Conservation (phyloP, 2,113 vertebrate genomes). For the Lasiurus cinereus region DNA sequence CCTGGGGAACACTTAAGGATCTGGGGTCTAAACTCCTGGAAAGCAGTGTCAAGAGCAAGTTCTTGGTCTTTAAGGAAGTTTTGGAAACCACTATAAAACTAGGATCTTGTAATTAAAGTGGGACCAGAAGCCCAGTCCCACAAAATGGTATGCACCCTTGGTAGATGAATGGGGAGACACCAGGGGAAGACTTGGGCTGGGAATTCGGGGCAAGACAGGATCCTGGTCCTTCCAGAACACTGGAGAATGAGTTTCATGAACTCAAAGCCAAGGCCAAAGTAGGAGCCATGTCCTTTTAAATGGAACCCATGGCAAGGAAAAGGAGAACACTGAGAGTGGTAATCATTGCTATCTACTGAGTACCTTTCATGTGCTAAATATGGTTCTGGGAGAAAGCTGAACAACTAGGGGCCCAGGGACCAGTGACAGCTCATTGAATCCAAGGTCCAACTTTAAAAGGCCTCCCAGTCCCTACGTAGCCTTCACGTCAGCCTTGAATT, state of each 20-base stretch:
- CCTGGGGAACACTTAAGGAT: neutral
- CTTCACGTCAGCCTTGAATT: neutral
- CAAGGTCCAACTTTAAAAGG: neutral
- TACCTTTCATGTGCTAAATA: neutral
- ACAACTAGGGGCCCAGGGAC: neutral
- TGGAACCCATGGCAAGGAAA: neutral
- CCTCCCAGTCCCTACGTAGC: neutral
- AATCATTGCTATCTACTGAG: neutral
- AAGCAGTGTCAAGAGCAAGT: neutral
- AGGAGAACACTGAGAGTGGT: neutral
- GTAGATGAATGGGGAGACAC: neutral
- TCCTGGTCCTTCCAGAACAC: neutral
- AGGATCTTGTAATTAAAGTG: neutral
- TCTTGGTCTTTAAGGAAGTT: neutral
- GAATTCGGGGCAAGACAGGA: neutral
- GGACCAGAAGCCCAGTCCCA: neutral
- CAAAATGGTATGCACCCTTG: neutral
- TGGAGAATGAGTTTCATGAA: neutral
- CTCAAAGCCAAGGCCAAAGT: neutral
- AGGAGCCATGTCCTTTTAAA: constrained; percentile 35
- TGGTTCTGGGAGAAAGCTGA: neutral
- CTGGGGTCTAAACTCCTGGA: neutral
- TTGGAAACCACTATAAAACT: neutral
- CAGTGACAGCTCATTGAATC: neutral
- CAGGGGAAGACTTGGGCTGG: neutral